Evolutionary conservation across 2,797 vertebrate genomes (phyloP).

Genomic region (Poecile montanus): DNA sequence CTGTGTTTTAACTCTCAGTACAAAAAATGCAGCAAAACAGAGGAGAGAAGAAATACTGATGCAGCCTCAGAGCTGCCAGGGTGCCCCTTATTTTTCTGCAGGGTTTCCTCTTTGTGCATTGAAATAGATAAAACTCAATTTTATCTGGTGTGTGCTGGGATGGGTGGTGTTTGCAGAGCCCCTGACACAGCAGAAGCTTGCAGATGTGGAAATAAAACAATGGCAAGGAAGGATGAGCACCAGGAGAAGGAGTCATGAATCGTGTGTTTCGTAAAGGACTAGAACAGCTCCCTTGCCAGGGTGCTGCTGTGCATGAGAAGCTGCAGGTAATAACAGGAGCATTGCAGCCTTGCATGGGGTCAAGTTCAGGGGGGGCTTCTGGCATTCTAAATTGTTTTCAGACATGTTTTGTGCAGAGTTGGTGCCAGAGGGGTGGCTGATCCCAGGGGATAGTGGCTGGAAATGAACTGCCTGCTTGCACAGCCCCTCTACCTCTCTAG

Average conservation of each 20-base stretch:
- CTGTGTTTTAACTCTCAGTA: neutral
- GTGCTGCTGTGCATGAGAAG: neutral
- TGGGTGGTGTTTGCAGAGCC: neutral
- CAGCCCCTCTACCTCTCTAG: neutral
- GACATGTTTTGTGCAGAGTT: neutral
- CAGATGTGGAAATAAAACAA: neutral
- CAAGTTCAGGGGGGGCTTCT: neutral
- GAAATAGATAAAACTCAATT: neutral
- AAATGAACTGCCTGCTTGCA: neutral
- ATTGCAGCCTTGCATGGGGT: accelerated
- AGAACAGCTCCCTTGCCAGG: accelerated
- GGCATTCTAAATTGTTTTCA: neutral
- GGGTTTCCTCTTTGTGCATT: neutral
- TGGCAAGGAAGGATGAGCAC: neutral
- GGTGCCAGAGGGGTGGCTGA: neutral
- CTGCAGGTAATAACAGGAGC: neutral
- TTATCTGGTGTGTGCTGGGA: neutral
- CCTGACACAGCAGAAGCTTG: neutral
- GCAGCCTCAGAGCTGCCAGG: neutral
- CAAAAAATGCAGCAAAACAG: neutral
- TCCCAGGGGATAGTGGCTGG: neutral
- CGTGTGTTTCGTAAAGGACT: neutral
- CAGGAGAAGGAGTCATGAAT: neutral
- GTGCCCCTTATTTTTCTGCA: neutral
- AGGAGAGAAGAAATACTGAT: neutral